These are phyloP conservation scores for Orthosia incerta DNA, from an alignment of 2,888 invertebrate genomes.

Conservation along the genomic window DNA sequence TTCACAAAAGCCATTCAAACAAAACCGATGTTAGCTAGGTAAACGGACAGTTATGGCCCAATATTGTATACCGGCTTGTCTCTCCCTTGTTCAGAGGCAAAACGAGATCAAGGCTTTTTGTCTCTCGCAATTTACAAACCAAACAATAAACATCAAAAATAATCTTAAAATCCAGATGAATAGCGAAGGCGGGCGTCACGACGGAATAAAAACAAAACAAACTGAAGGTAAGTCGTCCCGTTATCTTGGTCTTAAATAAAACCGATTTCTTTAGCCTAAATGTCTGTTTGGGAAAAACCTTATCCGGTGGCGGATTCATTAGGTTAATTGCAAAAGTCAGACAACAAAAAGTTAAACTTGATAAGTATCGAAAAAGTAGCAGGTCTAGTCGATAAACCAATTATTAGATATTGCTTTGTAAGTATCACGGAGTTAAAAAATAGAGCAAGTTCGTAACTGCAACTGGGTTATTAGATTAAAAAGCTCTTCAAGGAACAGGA, in stretches of 20 bases:
- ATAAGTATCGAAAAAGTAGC: constrained; percentile 33
- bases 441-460: constrained; percentile 31
- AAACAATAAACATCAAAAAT: constrained; percentile 80
- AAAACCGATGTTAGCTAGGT: constrained; percentile 61
- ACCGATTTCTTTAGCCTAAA: constrained; percentile 68
- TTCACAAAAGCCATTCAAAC: constrained; percentile 72
- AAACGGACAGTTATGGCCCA: constrained; percentile 61
- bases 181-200: constrained; percentile 70
- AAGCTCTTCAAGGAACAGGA: constrained; percentile 30
- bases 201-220: constrained; percentile 76
- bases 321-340: constrained; percentile 68
- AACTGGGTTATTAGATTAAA: constrained; percentile 49
- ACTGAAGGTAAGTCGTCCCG: constrained; percentile 70
- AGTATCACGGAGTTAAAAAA: constrained; percentile 28
- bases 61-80: constrained; percentile 54
- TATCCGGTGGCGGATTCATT: constrained; percentile 71
- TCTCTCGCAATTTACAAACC: constrained; percentile 74
- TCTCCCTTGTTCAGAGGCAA: constrained; percentile 53
- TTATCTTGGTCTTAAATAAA: constrained; percentile 75
- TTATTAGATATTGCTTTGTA: constrained; percentile 37
- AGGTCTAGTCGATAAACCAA: constrained; percentile 26
- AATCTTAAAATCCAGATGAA: constrained; percentile 82
- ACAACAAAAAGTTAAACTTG: constrained; percentile 46
- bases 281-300: constrained; percentile 60
- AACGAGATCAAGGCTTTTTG: constrained; percentile 69